These are phyloP conservation scores for Ara ararauna DNA, from an alignment of 2,797 vertebrate genomes.

Conservation along the genomic window DNA sequence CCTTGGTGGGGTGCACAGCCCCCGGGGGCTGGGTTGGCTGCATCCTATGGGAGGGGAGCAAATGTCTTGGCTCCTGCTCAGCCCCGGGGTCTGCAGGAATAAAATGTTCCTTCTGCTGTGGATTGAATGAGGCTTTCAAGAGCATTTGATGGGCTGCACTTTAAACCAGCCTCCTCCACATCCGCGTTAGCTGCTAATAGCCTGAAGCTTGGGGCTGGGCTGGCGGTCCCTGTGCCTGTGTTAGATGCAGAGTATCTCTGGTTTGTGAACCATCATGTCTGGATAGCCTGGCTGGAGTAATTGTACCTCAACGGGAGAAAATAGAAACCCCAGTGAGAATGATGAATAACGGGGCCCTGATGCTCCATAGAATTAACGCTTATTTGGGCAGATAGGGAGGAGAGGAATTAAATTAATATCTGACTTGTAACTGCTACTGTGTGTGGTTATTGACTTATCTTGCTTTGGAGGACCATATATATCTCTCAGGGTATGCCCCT, in stretches of 20 bases:
- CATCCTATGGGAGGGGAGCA: background rate
- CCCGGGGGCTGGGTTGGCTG: background rate
- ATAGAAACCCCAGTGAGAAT: slow-evolving; percentile 7
- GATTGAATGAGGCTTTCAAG: background rate
- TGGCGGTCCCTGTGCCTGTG: background rate
- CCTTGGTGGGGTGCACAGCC: background rate
- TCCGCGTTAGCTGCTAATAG: background rate
- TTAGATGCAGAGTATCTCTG: background rate
- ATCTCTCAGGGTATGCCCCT: background rate
- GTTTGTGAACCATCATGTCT: background rate
- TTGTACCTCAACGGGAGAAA: slow-evolving; percentile 7
- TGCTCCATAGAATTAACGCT: slow-evolving; percentile 60
- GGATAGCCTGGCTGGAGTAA: background rate
- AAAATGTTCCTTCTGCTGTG: background rate
- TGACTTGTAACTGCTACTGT: slow-evolving; percentile 66
- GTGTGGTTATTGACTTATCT: slow-evolving; percentile 65
- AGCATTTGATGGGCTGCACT: background rate
- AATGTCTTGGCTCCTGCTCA: background rate
- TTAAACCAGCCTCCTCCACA: background rate
- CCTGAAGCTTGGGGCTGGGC: background rate
- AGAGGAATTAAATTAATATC: slow-evolving; percentile 73
- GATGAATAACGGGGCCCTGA: slow-evolving; percentile 27
- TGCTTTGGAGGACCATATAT: slow-evolving; percentile 53
- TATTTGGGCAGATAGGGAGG: slow-evolving; percentile 52
- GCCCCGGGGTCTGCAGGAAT: background rate